Evolutionary conservation across 2,113 vertebrate genomes (phyloP).

Genomic region (Neolamprologus tretocephalus): DNA sequence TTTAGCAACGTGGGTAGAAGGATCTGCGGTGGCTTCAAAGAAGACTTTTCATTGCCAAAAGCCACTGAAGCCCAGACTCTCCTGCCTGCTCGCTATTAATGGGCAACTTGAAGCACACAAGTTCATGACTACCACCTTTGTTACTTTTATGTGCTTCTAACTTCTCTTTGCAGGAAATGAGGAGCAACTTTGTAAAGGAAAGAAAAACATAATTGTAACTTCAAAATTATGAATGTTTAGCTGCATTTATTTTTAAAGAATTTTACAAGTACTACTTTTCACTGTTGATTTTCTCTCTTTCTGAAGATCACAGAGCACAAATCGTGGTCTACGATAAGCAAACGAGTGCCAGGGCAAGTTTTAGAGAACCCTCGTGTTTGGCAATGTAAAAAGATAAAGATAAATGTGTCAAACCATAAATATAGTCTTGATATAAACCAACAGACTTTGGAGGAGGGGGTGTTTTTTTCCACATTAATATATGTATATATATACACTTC

Average conservation of each 20-base stretch:
- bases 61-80: conserved; percentile 14
- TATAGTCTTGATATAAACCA: conserved; percentile 32
- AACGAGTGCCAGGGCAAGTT: neutral
- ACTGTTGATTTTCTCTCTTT: neutral
- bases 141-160: neutral
- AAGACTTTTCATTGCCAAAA: conserved; percentile 52
- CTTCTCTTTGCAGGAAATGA: conserved; percentile 4
- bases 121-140: conserved; percentile 25
- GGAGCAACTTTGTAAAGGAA: neutral
- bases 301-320: neutral
- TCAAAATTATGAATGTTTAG: neutral
- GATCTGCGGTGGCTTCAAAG: conserved; percentile 45
- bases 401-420: conserved; percentile 48
- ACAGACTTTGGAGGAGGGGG: neutral
- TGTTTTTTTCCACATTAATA: conserved; percentile 35
- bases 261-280: neutral
- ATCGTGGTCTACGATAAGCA: neutral
- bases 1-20: conserved; percentile 20
- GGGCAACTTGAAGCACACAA: conserved; percentile 9
- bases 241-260: neutral
- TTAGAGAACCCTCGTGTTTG: conserved; percentile 2
- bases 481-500: neutral
- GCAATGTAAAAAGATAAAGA: conserved; percentile 9
- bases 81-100: conserved; percentile 25
- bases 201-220: neutral